Evolutionary conservation across 2,113 vertebrate genomes (phyloP), one percentile per base, ranked within the genome.

Genomic region (Tachysurus vachellii): DNA sequence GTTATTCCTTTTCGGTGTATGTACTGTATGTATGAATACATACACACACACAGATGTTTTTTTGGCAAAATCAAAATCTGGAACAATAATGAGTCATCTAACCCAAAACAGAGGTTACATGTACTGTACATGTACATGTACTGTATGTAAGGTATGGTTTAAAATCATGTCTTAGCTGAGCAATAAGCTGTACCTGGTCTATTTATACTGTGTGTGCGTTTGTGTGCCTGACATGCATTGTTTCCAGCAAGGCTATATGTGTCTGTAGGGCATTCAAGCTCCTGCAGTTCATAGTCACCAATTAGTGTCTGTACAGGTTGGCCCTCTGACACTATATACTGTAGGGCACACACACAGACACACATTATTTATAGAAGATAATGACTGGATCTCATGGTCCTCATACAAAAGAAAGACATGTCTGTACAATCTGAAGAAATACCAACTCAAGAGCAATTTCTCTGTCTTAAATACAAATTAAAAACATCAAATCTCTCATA

Each of bases 341-440:
- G 36, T 36, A 36, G 36, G 36, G 36, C 75, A 88, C 68, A 66
- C 59, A 23, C 53, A 83, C 80, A 62, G 36, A 82, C 66, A 61
- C 36, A 73, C 26, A 56, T 71, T 36, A 36, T 36, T 36, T 36
- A 36, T 36, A 36, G 36, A 36, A 2, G 36, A 36, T 36, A 36
- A 36, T 36, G 36, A 36, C 5, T 70, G 28, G 5, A 16, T 70
- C 28, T 70, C 13, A 36, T 36, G 28, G 28, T 16, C 36, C 28
- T 70, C 31, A 36, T 14, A n/a, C 62, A 4, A 11, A 1, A 26
- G 26, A 68, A 68, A 68, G 13, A 31, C 66, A 7, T 68, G 12
- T 36, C 62, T 4, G 12, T 62, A 66, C 3, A 28, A 36, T 1
- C 36, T 36, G 13, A 1, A 16, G 4, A 31, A 68, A 16, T 14